phyloP scores from a whole-genome alignment of 2,888 invertebrate genomes.

The Sipha maydis region DNA sequence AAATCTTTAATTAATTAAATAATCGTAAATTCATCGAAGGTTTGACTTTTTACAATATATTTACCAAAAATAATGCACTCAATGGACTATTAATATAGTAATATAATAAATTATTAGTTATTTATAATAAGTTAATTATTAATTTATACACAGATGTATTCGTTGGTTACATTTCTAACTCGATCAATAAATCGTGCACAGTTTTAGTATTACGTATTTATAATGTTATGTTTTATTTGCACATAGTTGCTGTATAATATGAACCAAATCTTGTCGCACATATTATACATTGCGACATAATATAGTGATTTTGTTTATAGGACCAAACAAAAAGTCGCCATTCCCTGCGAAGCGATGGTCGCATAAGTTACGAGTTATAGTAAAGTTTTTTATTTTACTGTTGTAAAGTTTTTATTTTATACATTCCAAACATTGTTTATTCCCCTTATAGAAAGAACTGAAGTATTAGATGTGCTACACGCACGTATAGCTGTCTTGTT shows the following conservation, averaged over 20 bases:
- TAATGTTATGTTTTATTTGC: not conserved
- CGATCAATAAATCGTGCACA: no score
- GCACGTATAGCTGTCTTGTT: slow-evolving; percentile 58
- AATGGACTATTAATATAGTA: no score
- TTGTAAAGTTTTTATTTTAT: slow-evolving; percentile 56
- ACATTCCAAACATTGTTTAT: slow-evolving; percentile 51
- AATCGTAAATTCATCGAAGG: no score
- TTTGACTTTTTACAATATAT: no score
- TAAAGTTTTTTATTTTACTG: slow-evolving; percentile 58
- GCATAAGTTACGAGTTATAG: slow-evolving; percentile 55
- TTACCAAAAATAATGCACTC: no score
- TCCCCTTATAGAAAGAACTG: slow-evolving; percentile 44
- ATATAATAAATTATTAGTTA: no score
- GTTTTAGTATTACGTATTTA: not conserved
- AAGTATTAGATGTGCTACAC: slow-evolving; percentile 14
- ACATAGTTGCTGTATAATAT: not conserved
- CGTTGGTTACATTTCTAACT: no score
- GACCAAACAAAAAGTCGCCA: slow-evolving; percentile 30
- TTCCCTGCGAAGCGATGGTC: slow-evolving; percentile 29
- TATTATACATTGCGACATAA: slow-evolving; percentile 16
- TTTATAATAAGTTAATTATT: no score
- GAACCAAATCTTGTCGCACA: not conserved
- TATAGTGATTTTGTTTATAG: slow-evolving; percentile 34
- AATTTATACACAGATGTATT: no score
- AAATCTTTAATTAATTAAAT: no score